These are phyloP conservation scores for Ceratosolen solmsi DNA, from an alignment of 1,140 invertebrate species.

Conservation along the genomic window DNA sequence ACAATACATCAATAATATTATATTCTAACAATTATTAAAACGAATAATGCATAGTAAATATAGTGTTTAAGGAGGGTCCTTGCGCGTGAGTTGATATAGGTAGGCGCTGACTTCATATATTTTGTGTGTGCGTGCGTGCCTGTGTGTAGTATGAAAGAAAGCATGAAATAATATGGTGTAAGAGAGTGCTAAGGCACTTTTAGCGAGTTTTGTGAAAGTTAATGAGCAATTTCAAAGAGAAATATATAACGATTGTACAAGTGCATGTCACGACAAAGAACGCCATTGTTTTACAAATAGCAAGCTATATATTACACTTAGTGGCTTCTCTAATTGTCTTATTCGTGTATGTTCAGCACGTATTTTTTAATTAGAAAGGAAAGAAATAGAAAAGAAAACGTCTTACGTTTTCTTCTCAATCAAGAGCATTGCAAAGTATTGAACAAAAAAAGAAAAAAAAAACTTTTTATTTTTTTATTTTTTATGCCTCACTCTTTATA, in stretches of 20 bases:
- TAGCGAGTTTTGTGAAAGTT: conserved; percentile 22
- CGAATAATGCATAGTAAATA: conserved; percentile 34
- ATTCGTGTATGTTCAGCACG: not conserved
- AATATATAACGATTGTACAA: conserved; percentile 27
- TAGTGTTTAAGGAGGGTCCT: conserved; percentile 21
- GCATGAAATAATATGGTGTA: not conserved
- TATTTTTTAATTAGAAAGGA: conserved; percentile 2
- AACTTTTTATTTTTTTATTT: conserved; percentile 27
- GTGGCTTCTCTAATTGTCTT: conserved; percentile 44
- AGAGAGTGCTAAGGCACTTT: not conserved
- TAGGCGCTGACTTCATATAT: conserved; percentile 37
- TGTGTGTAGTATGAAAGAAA: not conserved
- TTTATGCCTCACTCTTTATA: not conserved
- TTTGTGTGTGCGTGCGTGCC: not conserved
- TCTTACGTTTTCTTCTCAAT: conserved; percentile 12
- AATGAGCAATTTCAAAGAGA: conserved; percentile 32
- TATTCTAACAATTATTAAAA: conserved; percentile 47
- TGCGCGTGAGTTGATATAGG: not conserved
- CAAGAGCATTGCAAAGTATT: conserved; percentile 17
- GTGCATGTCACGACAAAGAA: not conserved
- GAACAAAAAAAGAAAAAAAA: conserved; percentile 6
- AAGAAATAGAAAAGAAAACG: not conserved
- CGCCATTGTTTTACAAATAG: conserved; percentile 34
- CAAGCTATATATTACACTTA: conserved; percentile 15
- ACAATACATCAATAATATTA: conserved; percentile 40